A percentile compares a stretch with the other conserved stretches of the same genome.
Evolutionary conservation across 2,113 vertebrate genomes (phyloP).

Genomic region (Megatriorchis doriae): DNA sequence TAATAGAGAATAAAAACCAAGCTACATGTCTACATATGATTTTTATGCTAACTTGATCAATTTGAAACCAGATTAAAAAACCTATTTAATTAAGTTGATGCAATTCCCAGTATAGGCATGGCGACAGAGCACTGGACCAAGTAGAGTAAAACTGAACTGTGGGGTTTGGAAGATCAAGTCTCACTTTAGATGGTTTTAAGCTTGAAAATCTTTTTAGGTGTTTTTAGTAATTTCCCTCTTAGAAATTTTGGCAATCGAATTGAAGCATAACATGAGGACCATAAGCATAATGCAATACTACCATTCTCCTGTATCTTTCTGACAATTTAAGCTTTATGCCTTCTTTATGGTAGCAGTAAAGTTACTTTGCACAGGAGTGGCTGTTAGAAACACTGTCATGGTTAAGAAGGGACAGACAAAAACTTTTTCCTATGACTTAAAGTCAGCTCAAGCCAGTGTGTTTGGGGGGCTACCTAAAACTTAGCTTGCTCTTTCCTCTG

Average conservation of each 20-base stretch:
- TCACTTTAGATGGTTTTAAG: background rate
- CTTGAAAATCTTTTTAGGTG: background rate
- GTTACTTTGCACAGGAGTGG: background rate
- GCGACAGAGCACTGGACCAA: background rate
- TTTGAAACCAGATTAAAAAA: background rate
- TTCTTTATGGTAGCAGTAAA: background rate
- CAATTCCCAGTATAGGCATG: background rate
- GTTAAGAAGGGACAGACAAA: background rate
- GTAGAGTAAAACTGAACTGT: background rate
- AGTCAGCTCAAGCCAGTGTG: background rate
- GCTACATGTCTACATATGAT: background rate
- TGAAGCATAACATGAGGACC: background rate
- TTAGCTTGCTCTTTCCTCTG: background rate
- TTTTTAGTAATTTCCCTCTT: background rate
- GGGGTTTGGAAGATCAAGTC: background rate
- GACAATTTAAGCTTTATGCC: background rate
- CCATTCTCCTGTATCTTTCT: background rate
- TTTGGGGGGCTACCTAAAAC: background rate
- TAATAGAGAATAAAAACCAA: background rate
- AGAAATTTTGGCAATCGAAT: background rate
- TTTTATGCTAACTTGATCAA: background rate
- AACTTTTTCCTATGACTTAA: background rate
- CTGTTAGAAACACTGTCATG: background rate
- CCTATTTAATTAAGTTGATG: background rate
- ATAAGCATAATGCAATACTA: background rate